Base-by-base conservation (phyloP, 2,113 vertebrate species). In the Picathartes gymnocephalus region DNA sequence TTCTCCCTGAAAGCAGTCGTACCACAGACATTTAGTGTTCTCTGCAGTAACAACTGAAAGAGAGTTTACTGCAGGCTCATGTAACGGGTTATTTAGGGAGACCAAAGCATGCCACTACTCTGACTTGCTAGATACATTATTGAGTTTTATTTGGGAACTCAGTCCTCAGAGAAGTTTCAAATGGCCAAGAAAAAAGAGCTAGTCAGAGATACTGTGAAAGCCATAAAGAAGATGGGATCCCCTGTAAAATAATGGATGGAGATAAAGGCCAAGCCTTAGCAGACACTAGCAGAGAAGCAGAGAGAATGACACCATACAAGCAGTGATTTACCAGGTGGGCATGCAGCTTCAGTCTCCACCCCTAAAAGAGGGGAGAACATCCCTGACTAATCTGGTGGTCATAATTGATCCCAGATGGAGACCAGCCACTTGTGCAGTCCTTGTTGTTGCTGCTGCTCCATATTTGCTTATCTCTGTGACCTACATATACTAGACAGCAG, bases 61-160 rank as follows among this genome's bases (percentile, higher is more conserved):
- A 56, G 53, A 27, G 19, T 35, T 51, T 35, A 28, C 24, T 61
- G 31, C 37, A 60, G 20, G 18, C 40, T 88, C 4, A 1, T 44
- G 27, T 1, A 0, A 10, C 0, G 1, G 13, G 15, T 65, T 54
- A 17, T 56, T 56, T 27, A 64, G 40, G 62, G 30, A 35, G 16
- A 62, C 31, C 66, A 17, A 27, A 74, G 39, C 30, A 11, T 1
- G 0, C 48, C 54, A 24, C 25, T 42, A 1, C 56, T 61, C 21
- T 27, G 27, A 37, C 24, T 44, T 18, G 24, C 16, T 17, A 21
- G 19, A 11, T 57, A 25, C 10, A 6, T 61, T 31, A 23, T 7
- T 7, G 48, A 48, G 35, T 37, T 69, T 44, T 45, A 10, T 28
- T 51, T 73, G 22, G 24, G 14, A 91, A 18, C 15, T 86, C 2